Evolutionary conservation across 1,140 invertebrate genomes (phyloP).

Genomic region (Mizuhopecten yessoensis): DNA sequence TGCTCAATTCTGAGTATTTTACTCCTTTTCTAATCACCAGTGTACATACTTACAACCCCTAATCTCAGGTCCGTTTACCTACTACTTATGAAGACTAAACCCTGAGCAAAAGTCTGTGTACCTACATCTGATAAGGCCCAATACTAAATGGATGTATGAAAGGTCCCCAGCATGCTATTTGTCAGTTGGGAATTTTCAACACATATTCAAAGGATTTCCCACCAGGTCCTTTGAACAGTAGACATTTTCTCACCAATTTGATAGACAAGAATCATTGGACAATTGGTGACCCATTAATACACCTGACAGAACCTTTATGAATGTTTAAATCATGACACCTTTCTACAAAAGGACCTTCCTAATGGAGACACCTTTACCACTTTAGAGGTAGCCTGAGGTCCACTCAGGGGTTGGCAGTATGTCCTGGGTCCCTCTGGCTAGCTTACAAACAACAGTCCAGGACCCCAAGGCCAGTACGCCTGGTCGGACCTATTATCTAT

Average conservation of each 20-base stretch:
- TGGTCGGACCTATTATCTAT: neutral
- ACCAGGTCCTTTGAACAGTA: neutral
- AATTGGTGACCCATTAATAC: neutral
- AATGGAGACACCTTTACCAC: neutral
- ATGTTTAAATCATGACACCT: no score
- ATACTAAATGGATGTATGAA: neutral
- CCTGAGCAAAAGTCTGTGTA: neutral
- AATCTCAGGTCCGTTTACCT: conserved; percentile 26
- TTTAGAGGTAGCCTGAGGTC: neutral
- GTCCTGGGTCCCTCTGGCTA: neutral
- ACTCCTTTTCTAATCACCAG: no score
- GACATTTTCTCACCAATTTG: conserved; percentile 23
- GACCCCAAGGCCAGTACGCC: neutral
- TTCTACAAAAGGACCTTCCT: neutral
- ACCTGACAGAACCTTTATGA: conserved; percentile 28
- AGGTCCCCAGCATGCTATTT: conserved; percentile 2
- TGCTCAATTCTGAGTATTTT: no score
- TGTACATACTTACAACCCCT: no score
- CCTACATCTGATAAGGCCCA: conserved; percentile 21
- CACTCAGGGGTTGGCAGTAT: neutral
- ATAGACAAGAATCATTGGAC: neutral
- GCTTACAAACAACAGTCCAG: neutral
- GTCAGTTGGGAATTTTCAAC: neutral
- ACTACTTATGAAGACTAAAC: neutral
- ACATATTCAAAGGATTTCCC: neutral